Base-by-base conservation (phyloP, 2,113 vertebrate species). In the Paradisaea rubra region DNA sequence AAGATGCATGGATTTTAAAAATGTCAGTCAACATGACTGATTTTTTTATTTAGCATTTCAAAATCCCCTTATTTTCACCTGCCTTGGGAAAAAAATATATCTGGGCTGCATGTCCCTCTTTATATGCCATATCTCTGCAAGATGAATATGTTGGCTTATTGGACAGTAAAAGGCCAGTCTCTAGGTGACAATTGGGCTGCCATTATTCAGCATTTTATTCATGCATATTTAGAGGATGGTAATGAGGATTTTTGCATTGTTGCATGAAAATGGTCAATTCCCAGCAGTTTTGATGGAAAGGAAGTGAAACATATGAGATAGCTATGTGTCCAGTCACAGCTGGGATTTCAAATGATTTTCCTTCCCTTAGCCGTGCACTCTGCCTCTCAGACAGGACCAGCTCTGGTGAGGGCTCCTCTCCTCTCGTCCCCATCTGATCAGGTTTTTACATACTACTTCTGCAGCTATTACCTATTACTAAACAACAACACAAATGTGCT, bases 181-280 rank as follows among this genome's bases (percentile, higher is more conserved):
- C 98, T 97, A 97, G 98, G 98, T 98, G 98, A 98, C 97, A 98
- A 98, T 98, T 98, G 98, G 98, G 98, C 97, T 98, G 98, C 97
- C 98, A 98, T 98, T 99, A 98, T 98, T 98, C 98, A 98, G 98
- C 98, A 97, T 98, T 99, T 98, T 98, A 98, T 98, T 99, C 99
- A 99, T 99, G 99, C 98, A 99, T 99, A 99, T 99, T 99, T 99
- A 99, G 98, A 96, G 97, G 98, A 99, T 99, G 99, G 97, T 99
- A 99, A 99, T 99, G 98, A 99, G 98, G 70, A 96, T 98, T 98
- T 99, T 99, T 99, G 99, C 99, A 99, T 99, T 98, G 99, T 99
- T 99, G 99, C 99, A 98, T 98, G 98, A 99, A 99, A 99, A 99
- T 98, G 97, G 98, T 96, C 97, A 96, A 98, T 98, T 98, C 98